Percentiles rank a stretch among this genome's conserved stretches.
Evolutionary conservation across 2,888 invertebrate genomes (phyloP).

Genomic region (Hipparchia semele): DNA sequence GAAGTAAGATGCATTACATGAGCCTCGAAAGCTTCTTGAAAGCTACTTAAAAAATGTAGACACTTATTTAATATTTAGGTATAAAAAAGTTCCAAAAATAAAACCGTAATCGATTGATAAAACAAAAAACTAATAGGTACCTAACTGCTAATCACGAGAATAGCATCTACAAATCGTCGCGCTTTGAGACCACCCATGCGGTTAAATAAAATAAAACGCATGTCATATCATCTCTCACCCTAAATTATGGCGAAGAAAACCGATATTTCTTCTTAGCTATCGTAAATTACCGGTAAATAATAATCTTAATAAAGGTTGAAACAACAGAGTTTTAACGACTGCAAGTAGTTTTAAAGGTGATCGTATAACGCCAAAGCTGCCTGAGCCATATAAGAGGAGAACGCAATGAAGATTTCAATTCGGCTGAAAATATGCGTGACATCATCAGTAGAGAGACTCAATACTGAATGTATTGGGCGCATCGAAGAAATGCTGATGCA

Average conservation of each 20-base stretch:
- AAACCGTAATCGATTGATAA: not conserved
- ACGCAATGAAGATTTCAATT: too few species aligned
- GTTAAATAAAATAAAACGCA: slow-evolving; percentile 60
- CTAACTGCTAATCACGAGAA: slow-evolving; percentile 27
- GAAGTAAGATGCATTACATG: too few species aligned
- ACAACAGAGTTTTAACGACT: slow-evolving; percentile 63
- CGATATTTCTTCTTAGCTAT: slow-evolving; percentile 59
- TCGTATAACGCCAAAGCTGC: not conserved
- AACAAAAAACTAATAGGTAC: slow-evolving; percentile 7
- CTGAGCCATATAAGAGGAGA: too few species aligned
- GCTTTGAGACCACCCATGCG: slow-evolving; percentile 66
- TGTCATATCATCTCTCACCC: slow-evolving; percentile 54
- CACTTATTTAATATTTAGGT: not conserved
- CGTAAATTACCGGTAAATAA: slow-evolving; percentile 65
- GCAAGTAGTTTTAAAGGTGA: slow-evolving; percentile 18
- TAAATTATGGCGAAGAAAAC: slow-evolving; percentile 70
- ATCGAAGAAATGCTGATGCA: too few species aligned
- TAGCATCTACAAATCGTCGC: slow-evolving; percentile 37
- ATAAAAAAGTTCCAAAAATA: not conserved
- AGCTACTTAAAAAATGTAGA: too few species aligned
- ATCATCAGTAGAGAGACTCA: too few species aligned
- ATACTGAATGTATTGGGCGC: too few species aligned
- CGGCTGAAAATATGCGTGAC: too few species aligned
- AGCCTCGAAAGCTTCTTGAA: too few species aligned
- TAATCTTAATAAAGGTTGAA: slow-evolving; percentile 68